Base-by-base conservation (phyloP, 2,113 vertebrate species). In the Lagenorhynchus albirostris region DNA sequence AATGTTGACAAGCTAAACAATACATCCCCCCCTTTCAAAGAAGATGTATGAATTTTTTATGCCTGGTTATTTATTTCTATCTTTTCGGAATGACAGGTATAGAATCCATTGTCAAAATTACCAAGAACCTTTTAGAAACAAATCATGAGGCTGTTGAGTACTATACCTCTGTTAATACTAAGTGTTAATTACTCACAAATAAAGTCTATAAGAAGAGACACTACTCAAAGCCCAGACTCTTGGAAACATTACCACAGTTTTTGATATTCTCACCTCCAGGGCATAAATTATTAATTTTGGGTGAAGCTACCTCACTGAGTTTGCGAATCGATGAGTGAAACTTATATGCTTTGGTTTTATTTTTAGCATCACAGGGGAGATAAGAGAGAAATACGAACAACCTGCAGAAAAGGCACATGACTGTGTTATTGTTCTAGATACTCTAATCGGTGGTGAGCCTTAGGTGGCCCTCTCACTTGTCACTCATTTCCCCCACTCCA, bases 291-390 rank as follows among this genome's bases (percentile, higher is more conserved):
- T 97, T 97, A 95, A 95, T 77, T 71, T 76, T 2, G 12, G 76
- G 41, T 91, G 63, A 95, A 62, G 44, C 7, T 41, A 65, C 62
- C 9, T 87, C 68, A 73, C 13, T 17, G 50, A 89, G 58, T 70
- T 89, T 80, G 79, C 91, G 74, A 96, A 90, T 50, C 41, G 20
- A 94, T 26, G 70, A 95, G 55, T 67, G 73, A 96, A 97, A 95
- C 68, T n/a, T 79, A 82, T 0, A 96, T 15, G 94, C 87, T 81
- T 86, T 84, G 85, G 62, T 79, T 97, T 96, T 97, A 96, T 96
- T 96, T 97, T 98, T 97, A 96, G 94, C 68, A 71, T 84, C 31
- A 21, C 36, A 26, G 1, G 58, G 31, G 65, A 73, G 36, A 60
- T 73, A 60, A 84, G 44, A 74, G 62, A 87, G 96, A 81, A 84